Evolutionary conservation across 1,140 invertebrate genomes (phyloP).

Genomic region (Drosophila prosaltans): DNA sequence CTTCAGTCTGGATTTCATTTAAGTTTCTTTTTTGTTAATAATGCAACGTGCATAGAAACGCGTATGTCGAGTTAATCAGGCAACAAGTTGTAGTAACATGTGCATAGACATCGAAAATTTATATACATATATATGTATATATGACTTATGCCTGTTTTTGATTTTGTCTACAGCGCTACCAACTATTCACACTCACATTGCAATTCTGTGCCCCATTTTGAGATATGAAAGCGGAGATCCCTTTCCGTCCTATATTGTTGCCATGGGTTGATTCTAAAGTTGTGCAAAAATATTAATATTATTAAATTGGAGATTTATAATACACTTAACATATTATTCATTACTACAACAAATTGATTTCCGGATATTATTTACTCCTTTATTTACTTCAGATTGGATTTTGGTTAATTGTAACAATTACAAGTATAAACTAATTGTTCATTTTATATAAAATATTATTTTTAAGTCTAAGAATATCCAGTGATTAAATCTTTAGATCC

Average conservation of each 20-base stretch:
- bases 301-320: too few species aligned
- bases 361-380: too few species aligned
- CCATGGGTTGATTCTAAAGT: background rate
- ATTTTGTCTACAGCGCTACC: constrained; percentile 39
- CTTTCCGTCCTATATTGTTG: background rate
- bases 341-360: too few species aligned
- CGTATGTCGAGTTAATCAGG: constrained; percentile 36
- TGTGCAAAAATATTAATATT: background rate
- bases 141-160: constrained; percentile 56
- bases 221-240: constrained; percentile 17
- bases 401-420: too few species aligned
- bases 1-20: constrained; percentile 42
- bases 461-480: too few species aligned
- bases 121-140: constrained; percentile 4
- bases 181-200: constrained; percentile 43
- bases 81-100: constrained; percentile 62
- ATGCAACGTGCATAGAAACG: constrained; percentile 35
- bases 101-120: background rate
- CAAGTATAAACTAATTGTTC: too few species aligned
- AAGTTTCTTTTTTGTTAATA: constrained; percentile 31
- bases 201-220: constrained; percentile 27
- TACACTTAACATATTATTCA: background rate
- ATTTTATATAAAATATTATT: too few species aligned
- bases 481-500: too few species aligned
- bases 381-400: too few species aligned